phyloP scores from a whole-genome alignment of 2,113 vertebrate genomes.

The Notothenia coriiceps region DNA sequence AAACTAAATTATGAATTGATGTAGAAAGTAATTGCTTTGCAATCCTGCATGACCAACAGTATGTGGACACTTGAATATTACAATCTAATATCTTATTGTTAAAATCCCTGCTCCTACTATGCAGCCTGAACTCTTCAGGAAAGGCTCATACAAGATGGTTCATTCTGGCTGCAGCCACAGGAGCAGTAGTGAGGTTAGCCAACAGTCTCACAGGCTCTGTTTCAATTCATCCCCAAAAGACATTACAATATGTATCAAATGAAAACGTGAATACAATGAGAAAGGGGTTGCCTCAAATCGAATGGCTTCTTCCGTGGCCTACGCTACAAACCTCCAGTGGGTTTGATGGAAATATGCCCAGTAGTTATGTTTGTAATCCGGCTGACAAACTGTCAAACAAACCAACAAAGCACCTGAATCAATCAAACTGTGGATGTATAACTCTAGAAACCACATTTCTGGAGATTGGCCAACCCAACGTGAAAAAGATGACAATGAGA shows the following conservation, averaged over 20 bases:
- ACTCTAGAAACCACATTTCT: neutral
- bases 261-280: neutral
- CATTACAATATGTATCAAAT: neutral
- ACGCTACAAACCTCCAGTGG: too few species aligned
- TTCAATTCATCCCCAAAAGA: constrained; percentile 12
- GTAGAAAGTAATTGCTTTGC: neutral
- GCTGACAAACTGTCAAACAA: neutral
- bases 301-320: too few species aligned
- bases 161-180: neutral
- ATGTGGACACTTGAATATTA: neutral
- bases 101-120: too few species aligned
- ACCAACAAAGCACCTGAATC: neutral
- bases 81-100: neutral
- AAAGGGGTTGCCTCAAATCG: too few species aligned
- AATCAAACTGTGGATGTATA: neutral
- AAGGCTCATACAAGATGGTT: neutral
- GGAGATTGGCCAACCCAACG: neutral
- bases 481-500: too few species aligned
- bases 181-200: neutral
- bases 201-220: neutral
- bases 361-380: too few species aligned
- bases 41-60: neutral
- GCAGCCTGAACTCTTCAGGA: neutral
- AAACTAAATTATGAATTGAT: neutral
- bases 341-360: too few species aligned